A percentile compares a stretch with the other conserved stretches of the same genome.
Conservation (phyloP, 2,888 invertebrate species). For the Ecliptopera silaceata region DNA sequence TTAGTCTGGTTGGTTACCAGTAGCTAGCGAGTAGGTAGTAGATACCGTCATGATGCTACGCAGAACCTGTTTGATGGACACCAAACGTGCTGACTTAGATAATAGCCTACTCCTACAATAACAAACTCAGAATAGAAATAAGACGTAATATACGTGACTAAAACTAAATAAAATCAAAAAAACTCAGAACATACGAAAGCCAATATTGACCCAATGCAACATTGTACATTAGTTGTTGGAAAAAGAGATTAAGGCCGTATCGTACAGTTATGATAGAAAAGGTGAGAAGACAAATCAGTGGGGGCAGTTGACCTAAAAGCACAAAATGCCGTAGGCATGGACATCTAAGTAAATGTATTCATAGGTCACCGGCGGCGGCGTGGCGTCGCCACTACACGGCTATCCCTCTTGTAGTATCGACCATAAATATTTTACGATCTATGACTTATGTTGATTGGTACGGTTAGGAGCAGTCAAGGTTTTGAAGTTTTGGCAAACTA, state of each 20-base stretch:
- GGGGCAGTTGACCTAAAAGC: constrained; percentile 48
- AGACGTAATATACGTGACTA: no score
- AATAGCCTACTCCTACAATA: not conserved
- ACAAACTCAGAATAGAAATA: not conserved
- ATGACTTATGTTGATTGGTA: constrained; percentile 15
- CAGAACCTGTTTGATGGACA: not conserved
- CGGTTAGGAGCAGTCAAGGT: not conserved
- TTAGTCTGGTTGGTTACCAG: not conserved
- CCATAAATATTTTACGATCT: constrained; percentile 16
- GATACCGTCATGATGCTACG: no score
- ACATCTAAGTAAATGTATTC: constrained; percentile 43
- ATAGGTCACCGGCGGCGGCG: constrained; percentile 38
- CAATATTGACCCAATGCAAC: no score
- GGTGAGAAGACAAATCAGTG: constrained; percentile 1
- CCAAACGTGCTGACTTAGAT: not conserved
- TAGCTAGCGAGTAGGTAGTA: not conserved
- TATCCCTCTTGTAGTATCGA: constrained; percentile 5
- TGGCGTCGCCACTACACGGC: not conserved
- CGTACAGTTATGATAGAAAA: not conserved
- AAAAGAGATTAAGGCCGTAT: not conserved
- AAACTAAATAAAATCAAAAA: no score
- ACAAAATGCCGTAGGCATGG: constrained; percentile 16
- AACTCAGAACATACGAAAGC: no score
- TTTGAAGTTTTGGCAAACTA: not conserved
- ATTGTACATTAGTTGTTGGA: no score